Evolutionary conservation across 2,113 vertebrate genomes (phyloP), one percentile per base, ranked within the genome.

Genomic region (Pachypanchax playfairii): DNA sequence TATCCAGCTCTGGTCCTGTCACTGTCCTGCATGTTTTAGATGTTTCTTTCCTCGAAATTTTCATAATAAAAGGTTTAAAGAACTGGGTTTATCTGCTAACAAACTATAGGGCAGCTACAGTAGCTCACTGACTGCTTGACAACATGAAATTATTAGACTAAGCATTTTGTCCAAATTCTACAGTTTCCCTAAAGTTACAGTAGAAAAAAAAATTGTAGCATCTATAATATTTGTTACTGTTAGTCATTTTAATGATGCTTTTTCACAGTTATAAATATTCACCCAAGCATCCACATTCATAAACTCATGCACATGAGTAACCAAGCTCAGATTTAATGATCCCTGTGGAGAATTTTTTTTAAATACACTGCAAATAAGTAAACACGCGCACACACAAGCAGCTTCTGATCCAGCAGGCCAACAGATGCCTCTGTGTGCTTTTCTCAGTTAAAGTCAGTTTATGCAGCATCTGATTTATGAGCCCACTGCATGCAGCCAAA

Each of bases 391-490:
- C 35, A 63, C 26, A 36, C 48, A 47, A n/a, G 10, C 58, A 53
- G 67, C 70, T 73, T 79, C 64, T 73, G 75, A 75, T 87, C 68
- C 60, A 70, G 39, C 43, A 17, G 71, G 57, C 68, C 39, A 42
- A 61, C 66, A 38, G 70, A 84, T 58, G 65, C 75, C 76, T 77
- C 28, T 41, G 50, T 66, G 71, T 80, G 71, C 47, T 67, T 51
- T 50, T 60, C 43, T 65, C 65, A 59, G 44, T 58, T n/a, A 46
- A 50, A 64, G 38, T 15, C 54, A 52, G 64, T 70, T 76, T 71
- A 71, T 65, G 50, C 64, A 70, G 58, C 15, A 20, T 75, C 50
- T 75, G 75, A 90, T 80, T 84, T 69, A 88, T 64, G 79, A 78
- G 44, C 48, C 73, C 70, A 59, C 57, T 52, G 60, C 53, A 65